Percentiles rank a stretch among this genome's conserved stretches.
phyloP scores from a whole-genome alignment of 2,113 vertebrate species.

The Thermophis baileyi region DNA sequence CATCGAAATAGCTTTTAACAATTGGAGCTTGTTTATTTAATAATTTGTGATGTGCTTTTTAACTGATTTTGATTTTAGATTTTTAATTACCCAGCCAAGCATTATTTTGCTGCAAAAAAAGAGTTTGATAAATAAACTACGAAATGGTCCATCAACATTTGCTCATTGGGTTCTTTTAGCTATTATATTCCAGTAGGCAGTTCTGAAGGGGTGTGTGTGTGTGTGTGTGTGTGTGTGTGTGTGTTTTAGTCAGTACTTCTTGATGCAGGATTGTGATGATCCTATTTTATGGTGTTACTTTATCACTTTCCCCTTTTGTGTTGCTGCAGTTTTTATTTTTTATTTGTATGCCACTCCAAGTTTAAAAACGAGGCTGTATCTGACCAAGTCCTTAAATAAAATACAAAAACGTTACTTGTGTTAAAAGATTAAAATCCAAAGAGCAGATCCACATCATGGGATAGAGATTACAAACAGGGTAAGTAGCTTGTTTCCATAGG shows the following conservation, averaged over 20 bases:
- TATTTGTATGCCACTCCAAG: neutral
- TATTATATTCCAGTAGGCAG: neutral
- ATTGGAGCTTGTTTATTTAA: neutral
- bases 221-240: neutral
- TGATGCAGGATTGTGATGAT: neutral
- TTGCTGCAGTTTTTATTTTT: neutral
- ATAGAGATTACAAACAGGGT: neutral
- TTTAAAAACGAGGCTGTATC: neutral
- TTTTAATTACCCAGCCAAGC: neutral
- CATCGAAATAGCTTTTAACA: neutral
- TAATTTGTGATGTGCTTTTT: neutral
- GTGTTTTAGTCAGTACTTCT: neutral
- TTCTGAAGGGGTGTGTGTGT: neutral
- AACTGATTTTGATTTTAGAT: neutral
- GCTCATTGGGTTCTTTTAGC: neutral
- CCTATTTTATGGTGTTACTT: neutral
- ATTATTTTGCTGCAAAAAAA: neutral
- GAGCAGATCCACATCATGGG: neutral
- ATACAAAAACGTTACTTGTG: neutral
- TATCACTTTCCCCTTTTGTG: neutral
- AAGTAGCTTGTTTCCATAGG: neutral
- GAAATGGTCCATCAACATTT: neutral
- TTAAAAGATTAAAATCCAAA: neutral
- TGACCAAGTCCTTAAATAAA: neutral
- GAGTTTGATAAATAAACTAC: neutral